Conservation (phyloP, 2,113 vertebrate genomes). For the Mobula hypostoma region DNA sequence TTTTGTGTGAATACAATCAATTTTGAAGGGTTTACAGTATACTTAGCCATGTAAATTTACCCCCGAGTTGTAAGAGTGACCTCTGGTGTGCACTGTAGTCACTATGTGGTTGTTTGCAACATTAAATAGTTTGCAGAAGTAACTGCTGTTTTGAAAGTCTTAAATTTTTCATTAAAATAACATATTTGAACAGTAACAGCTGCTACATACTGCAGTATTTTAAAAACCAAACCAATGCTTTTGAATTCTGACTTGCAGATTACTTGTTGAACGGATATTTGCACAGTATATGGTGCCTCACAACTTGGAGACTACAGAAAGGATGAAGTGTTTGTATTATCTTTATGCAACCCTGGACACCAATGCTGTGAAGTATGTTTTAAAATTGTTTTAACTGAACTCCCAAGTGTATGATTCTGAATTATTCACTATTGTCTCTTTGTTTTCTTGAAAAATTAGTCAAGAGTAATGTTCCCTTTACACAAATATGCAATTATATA, state of each 20-base stretch:
- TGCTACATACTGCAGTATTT: not conserved
- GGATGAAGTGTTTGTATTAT: conserved; percentile 97
- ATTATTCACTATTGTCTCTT: not conserved
- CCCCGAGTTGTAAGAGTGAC: not conserved
- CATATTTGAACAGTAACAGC: not conserved
- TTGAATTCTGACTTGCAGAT: conserved; percentile 52
- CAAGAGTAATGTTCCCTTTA: no score
- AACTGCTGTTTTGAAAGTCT: not conserved
- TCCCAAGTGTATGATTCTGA: not conserved
- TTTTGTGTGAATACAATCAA: not conserved
- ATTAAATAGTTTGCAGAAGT: not conserved
- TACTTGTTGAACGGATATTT: conserved; percentile 94
- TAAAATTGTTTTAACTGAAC: not conserved
- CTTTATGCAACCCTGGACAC: conserved; percentile 89
- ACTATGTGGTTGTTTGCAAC: not conserved
- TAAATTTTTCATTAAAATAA: not conserved
- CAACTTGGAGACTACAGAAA: conserved; percentile 83
- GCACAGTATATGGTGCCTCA: conserved; percentile 96
- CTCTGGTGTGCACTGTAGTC: not conserved
- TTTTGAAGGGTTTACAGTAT: not conserved
- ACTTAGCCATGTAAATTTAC: not conserved
- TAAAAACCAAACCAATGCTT: conserved; percentile 32
- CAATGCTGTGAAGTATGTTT: conserved; percentile 89
- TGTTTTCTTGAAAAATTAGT: not conserved
- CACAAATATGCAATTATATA: not conserved